These are phyloP conservation scores for Turdus rufiventris DNA, from an alignment of 2,113 vertebrate genomes.

Conservation along the genomic window DNA sequence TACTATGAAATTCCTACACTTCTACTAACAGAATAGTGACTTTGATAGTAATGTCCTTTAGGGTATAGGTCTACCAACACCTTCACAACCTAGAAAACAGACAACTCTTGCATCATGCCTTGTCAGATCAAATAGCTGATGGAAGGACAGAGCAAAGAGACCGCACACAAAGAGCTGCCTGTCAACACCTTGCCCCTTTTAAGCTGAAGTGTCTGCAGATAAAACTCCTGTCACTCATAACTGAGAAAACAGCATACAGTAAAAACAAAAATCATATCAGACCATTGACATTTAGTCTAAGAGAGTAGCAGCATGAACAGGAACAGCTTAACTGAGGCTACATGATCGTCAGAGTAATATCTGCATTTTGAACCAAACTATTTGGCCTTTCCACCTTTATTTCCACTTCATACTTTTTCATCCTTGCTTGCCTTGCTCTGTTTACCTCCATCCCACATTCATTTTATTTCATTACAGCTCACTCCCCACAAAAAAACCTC, in stretches of 20 bases:
- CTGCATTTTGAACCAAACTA: not conserved
- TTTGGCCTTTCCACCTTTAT: not conserved
- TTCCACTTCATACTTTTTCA: not conserved
- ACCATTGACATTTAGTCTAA: not conserved
- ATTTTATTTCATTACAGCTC: not conserved
- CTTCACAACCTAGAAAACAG: not conserved
- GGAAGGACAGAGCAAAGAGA: not conserved
- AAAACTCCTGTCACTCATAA: not conserved
- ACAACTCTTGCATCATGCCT: not conserved
- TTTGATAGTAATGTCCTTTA: not conserved
- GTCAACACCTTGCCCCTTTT: not conserved
- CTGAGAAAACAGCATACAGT: not conserved
- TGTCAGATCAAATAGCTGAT: not conserved
- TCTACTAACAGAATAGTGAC: not conserved
- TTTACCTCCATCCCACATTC: not conserved
- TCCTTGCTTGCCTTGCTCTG: not conserved
- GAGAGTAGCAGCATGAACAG: not conserved
- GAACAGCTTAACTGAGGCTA: not conserved
- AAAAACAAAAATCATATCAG: not conserved
- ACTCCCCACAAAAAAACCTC: accelerated
- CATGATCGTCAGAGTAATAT: not conserved
- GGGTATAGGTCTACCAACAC: not conserved
- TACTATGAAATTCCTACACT: not conserved
- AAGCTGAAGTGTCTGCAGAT: not conserved
- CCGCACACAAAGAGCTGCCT: not conserved